phyloP scores from a whole-genome alignment of 2,797 vertebrate species.

The Columba guinea region DNA sequence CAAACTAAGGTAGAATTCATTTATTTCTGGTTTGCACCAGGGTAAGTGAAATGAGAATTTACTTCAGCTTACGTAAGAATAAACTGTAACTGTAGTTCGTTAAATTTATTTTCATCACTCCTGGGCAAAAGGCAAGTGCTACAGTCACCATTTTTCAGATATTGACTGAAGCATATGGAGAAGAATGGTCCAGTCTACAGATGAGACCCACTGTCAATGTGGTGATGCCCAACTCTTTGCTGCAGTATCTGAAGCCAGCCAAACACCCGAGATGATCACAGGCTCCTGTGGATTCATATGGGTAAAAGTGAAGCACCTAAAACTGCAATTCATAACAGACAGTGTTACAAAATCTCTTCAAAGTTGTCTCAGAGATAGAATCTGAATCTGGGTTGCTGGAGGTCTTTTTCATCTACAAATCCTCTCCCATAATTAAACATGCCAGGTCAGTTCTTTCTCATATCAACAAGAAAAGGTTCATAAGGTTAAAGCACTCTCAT shows the following conservation, averaged over 20 bases:
- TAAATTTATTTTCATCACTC: background rate
- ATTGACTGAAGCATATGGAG: background rate
- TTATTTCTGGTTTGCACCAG: background rate
- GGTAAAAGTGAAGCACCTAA: background rate
- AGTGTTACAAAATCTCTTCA: background rate
- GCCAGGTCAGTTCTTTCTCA: background rate
- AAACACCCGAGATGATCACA: background rate
- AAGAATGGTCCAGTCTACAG: background rate
- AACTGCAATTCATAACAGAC: background rate
- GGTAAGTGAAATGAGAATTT: background rate
- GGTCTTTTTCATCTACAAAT: background rate
- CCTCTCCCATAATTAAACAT: background rate
- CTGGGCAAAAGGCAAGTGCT: background rate
- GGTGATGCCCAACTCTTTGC: background rate
- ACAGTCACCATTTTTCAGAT: background rate
- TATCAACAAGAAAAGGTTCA: background rate
- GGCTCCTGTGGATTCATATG: background rate
- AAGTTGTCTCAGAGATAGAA: background rate
- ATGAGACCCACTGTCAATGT: fast-evolving
- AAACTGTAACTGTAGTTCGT: background rate
- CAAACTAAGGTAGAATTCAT: background rate
- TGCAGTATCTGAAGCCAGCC: background rate
- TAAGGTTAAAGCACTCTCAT: background rate
- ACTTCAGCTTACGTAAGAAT: background rate
- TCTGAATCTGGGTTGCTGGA: background rate